Conservation (phyloP, 2,888 invertebrate genomes). For the Hofmannophila pseudospretella region DNA sequence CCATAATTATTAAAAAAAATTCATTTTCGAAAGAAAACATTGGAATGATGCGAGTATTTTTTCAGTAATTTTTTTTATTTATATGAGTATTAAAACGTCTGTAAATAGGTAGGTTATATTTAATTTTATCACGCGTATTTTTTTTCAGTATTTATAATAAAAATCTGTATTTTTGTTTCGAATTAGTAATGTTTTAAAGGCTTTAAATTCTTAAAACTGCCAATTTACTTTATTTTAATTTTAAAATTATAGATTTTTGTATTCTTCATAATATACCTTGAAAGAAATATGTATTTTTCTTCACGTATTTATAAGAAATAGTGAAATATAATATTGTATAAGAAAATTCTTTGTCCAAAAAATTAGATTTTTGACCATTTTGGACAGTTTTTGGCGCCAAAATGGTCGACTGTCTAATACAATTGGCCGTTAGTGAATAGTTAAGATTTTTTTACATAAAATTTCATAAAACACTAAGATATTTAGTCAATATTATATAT, state of each 20-base stretch:
- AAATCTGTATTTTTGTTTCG: conserved; percentile 15
- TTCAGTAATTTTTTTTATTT: conserved; percentile 20
- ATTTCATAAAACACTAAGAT: conserved; percentile 35
- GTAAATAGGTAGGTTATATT: conserved; percentile 47
- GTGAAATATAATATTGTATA: conserved; percentile 16
- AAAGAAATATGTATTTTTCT: conserved; percentile 27
- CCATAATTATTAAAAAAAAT: too few relatives aligned
- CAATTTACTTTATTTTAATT: conserved; percentile 23
- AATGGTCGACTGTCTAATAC: conserved; percentile 68
- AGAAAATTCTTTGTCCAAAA: conserved; percentile 24
- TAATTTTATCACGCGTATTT: conserved; percentile 14
- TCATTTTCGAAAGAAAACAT: conserved; percentile 2
- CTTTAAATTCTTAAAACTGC: conserved; percentile 26
- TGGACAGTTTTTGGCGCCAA: conserved; percentile 34
- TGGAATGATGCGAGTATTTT: conserved; percentile 1
- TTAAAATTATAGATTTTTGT: conserved; percentile 14
- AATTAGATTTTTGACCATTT: conserved; percentile 70
- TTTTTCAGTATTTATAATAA: conserved; percentile 9
- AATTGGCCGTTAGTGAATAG: conserved; percentile 39
- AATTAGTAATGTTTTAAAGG: conserved; percentile 13
- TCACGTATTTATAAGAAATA: conserved; percentile 19
- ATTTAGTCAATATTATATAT: conserved; percentile 56
- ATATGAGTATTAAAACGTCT: conserved; percentile 22
- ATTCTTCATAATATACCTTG: conserved; percentile 15
- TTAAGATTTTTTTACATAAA: conserved; percentile 23